Base-by-base conservation (phyloP, 2,888 invertebrate genomes). In the Phorcus lineatus region DNA sequence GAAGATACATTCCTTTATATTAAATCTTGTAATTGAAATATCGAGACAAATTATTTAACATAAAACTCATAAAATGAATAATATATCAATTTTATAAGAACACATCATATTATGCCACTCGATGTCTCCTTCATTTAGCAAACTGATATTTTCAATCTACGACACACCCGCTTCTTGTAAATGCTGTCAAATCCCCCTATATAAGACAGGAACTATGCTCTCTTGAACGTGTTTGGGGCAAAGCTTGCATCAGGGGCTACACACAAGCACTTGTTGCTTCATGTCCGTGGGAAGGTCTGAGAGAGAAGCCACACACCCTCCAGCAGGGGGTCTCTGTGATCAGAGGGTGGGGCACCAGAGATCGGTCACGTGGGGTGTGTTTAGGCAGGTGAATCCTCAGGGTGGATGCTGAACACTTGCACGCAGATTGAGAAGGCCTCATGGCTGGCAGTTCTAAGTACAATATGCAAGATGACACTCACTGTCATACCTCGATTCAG, bases 261-360 rank as follows among this genome's bases (percentile, higher is more conserved):
- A 83, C 16, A 85, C 89, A 80, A 83, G 84, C 86, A 86, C 83
- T 17, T 55, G 77, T 83, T 86, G 82, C 82, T 84, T 74, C 11
- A 4, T 47, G 70, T 89, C 89, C 90, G 86, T 90, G 90, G 90
- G 90, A 90, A 90, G 90, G 90, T 90, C 90, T 90, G 90, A 90
- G 90, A 89, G 86, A 83, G 80, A 87, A 86, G 89, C 83, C 82
- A 81, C 40, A n/a, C 77, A 84, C 84, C 86, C 84, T 83, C 88
- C 81, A 87, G 89, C 83, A 85, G 88, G 88, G 86, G 86, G 82
- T 83, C 85, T 84, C 83, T 81, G 80, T 81, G 84, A 83, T 22
- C 75, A 78, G 85, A 82, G 86, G 79, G 85, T 88, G 87, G 87
- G 82, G 83, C 83, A 88, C 87, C 87, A 90, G 89, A 88, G 85